Conservation (phyloP, 2,888 invertebrate species). For the Vesta saturnalis region DNA sequence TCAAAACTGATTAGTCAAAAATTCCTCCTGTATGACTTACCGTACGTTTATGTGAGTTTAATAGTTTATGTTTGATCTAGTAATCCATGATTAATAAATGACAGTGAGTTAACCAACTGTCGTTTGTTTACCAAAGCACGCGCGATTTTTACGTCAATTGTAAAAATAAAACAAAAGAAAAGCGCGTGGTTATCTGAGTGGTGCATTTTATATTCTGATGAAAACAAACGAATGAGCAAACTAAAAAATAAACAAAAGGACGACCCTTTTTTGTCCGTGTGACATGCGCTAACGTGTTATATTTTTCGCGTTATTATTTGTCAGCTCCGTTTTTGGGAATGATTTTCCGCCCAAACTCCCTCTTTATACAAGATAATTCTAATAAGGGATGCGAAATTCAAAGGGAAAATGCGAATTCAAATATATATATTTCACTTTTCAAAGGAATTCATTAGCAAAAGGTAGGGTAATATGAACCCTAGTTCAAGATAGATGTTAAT, state of each 20-base stretch:
- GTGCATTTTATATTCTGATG: slow-evolving; percentile 22
- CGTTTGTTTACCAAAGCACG: too few species aligned
- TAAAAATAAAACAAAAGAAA: not conserved
- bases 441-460: slow-evolving; percentile 38
- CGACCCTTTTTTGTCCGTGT: slow-evolving; percentile 32
- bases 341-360: not conserved
- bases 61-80: too few species aligned
- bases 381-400: slow-evolving; percentile 27
- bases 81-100: too few species aligned
- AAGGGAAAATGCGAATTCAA: slow-evolving; percentile 32
- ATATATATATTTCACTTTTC: slow-evolving; percentile 39
- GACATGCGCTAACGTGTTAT: slow-evolving; percentile 29
- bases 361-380: slow-evolving; percentile 13
- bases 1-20: too few species aligned
- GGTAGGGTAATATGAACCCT: slow-evolving; percentile 37
- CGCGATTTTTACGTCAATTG: not conserved
- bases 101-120: too few species aligned
- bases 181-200: slow-evolving; percentile 8
- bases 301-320: slow-evolving; percentile 8
- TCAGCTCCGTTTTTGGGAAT: not conserved
- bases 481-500: slow-evolving; percentile 52
- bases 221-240: slow-evolving; percentile 29
- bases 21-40: too few species aligned
- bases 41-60: too few species aligned
- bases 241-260: slow-evolving; percentile 24